Conservation (phyloP, 2,113 vertebrate genomes). For the Thunnus thynnus region DNA sequence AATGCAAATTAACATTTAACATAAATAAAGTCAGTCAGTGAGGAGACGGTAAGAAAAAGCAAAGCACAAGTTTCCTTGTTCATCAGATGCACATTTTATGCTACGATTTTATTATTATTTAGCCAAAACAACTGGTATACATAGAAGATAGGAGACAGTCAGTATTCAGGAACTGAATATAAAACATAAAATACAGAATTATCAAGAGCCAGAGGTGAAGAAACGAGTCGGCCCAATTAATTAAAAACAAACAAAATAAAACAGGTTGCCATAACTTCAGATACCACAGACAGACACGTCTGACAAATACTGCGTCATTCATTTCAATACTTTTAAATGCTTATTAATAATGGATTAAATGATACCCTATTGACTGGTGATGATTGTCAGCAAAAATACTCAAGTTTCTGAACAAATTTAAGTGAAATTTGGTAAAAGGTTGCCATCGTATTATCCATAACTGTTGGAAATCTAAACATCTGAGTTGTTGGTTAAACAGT, state of each 20-base stretch:
- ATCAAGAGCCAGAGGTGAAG: not conserved
- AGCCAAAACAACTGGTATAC: constrained; percentile 44
- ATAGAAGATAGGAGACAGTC: constrained; percentile 47
- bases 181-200: not conserved
- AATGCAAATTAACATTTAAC: not conserved
- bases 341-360: not conserved
- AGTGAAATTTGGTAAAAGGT: too few relatives aligned
- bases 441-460: too few relatives aligned
- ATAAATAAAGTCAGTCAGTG: too few relatives aligned
- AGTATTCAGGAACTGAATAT: constrained; percentile 16
- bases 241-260: not conserved
- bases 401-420: too few relatives aligned
- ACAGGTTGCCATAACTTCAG: constrained; percentile 1
- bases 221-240: too few relatives aligned
- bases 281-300: too few relatives aligned
- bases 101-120: constrained; percentile 63
- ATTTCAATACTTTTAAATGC: too few relatives aligned
- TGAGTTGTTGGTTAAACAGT: not conserved
- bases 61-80: not conserved
- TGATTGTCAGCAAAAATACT: too few relatives aligned
- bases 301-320: too few relatives aligned
- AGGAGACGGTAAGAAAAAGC: not conserved
- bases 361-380: too few relatives aligned
- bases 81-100: constrained; percentile 41
- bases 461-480: not conserved